Base-by-base conservation (phyloP, 2,113 vertebrate species). In the Pluvianellus socialis region DNA sequence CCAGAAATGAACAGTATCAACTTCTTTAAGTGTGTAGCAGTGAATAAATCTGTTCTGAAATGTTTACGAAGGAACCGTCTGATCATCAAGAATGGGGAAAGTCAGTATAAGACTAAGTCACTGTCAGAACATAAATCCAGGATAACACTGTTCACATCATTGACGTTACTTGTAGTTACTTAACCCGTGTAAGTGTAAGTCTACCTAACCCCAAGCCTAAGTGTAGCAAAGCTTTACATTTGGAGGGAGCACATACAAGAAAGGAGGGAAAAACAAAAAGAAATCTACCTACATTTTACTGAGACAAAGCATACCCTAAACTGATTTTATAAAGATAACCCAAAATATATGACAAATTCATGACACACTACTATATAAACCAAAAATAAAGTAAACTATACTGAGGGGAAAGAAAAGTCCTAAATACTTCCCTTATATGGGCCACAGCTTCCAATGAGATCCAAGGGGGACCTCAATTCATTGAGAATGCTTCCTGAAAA, bases 1-100 rank as follows among this genome's bases (percentile, higher is more conserved):
- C 40, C 85, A 88, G 50, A 96, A 97, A 97, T 88, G 88, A 97
- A 90, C 89, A 96, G 79, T 90, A 97, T 61, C 58, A 81, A 77
- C 66, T 91, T 95, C 85, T 88, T 86, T 56, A 91, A 95, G 92
- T 58, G 81, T 0, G 0, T 81, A 95, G 50, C 77, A 93, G 74
- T 58, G 94, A 95, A 93, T 72, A 96, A 95, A 96, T 86, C 89
- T 93, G 76, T 83, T 94, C 90, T 66, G 79, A 94, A 96, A 94
- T 72, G 82, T 72, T 90, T 92, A 89, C 84, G 30, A 76, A 44
- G 40, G 73, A 94, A 50, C 33, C 67, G 53, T 15, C 24, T 94
- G 80, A 94, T 93, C 53, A 91, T 75, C 79, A 33, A 76, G 71
- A 62, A 76, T 56, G 22, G 28, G 7, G 26, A 76, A 92, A 82